Evolutionary conservation across 1,140 invertebrate species (phyloP).

Genomic region (Pissodes strobi): DNA sequence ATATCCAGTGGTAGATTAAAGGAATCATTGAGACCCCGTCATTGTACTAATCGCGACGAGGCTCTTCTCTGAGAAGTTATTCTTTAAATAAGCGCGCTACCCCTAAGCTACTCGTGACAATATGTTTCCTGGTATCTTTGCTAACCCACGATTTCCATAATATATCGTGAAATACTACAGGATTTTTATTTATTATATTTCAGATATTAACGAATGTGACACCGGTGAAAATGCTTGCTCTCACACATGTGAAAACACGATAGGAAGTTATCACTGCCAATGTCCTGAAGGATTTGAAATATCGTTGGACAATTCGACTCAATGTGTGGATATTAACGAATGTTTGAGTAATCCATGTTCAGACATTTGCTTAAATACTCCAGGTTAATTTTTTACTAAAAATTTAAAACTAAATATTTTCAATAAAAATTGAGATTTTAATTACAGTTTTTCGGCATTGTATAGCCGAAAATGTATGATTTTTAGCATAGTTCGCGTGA

Average conservation of each 20-base stretch:
- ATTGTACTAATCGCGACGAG: no score
- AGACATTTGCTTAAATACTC: conserved; percentile 59
- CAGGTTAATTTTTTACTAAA: conserved; percentile 52
- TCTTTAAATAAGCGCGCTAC: no score
- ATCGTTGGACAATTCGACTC: conserved; percentile 44
- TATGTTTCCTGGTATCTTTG: no score
- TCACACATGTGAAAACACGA: conserved; percentile 46
- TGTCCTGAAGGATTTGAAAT: conserved; percentile 65
- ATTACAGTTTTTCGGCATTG: no score
- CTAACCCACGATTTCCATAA: not conserved
- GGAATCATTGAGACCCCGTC: no score
- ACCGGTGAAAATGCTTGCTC: conserved; percentile 55
- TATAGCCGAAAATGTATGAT: no score
- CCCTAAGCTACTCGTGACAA: no score
- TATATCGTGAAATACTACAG: not conserved
- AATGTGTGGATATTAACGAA: conserved; percentile 72
- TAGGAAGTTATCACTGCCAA: conserved; percentile 51
- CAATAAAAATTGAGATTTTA: not conserved
- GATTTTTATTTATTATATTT: conserved; percentile 12
- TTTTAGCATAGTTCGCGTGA: no score
- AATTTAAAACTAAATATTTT: not conserved
- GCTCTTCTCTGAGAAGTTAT: no score
- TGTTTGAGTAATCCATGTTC: conserved; percentile 73
- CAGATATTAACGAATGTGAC: conserved; percentile 69
- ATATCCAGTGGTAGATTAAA: no score